phyloP scores from a whole-genome alignment of 1,140 invertebrate species.

The Metopolophium dirhodum region DNA sequence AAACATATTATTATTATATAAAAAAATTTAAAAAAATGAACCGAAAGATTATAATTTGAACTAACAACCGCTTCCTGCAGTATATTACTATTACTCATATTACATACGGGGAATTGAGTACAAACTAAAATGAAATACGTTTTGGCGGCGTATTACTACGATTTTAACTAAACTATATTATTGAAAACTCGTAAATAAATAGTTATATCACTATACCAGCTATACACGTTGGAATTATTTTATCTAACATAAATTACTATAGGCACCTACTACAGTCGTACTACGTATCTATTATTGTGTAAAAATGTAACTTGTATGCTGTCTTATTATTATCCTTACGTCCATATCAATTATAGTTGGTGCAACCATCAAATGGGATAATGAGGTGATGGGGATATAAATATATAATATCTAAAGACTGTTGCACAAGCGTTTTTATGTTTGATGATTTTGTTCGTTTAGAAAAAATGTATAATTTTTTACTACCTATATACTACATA shows the following conservation, averaged over 20 bases:
- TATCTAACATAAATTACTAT: too few relatives aligned
- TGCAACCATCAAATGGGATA: too few relatives aligned
- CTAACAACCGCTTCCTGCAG: background rate
- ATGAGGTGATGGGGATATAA: too few relatives aligned
- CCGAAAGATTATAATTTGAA: background rate
- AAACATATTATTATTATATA: background rate
- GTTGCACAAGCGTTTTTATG: too few relatives aligned
- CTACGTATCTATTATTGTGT: background rate
- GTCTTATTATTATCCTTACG: background rate
- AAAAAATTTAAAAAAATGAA: background rate
- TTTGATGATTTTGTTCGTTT: too few relatives aligned
- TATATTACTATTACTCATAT: background rate
- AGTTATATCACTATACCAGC: background rate
- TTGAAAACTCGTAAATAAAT: background rate
- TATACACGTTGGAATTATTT: too few relatives aligned
- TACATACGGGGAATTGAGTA: background rate
- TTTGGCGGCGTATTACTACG: background rate
- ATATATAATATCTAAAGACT: too few relatives aligned
- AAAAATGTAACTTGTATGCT: background rate
- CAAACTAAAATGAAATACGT: background rate
- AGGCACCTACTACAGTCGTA: too few relatives aligned
- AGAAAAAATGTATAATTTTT: too few relatives aligned
- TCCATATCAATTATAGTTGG: background rate
- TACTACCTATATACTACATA: too few relatives aligned
- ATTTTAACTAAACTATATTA: background rate